These are phyloP conservation scores for Diglossa brunneiventris DNA, from an alignment of 2,113 vertebrate genomes.

Conservation along the genomic window DNA sequence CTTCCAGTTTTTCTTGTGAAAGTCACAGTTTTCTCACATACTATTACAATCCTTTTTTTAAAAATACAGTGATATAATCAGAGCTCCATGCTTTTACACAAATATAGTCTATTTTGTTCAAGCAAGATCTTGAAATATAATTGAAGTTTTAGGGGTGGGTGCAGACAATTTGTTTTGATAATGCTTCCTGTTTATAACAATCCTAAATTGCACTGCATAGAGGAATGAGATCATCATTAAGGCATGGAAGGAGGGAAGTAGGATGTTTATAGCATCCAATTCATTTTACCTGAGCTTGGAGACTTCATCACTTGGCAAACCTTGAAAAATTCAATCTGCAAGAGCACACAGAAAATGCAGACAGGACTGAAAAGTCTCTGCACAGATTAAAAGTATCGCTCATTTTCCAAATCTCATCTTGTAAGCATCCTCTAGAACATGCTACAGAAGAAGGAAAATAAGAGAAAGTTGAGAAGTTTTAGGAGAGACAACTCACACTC, in stretches of 20 bases:
- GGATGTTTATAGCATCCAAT: neutral
- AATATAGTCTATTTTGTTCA: neutral
- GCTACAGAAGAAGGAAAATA: neutral
- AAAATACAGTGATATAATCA: neutral
- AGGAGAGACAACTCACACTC: neutral
- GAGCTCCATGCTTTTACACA: neutral
- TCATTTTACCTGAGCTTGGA: neutral
- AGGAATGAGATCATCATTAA: constrained; percentile 10
- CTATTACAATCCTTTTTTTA: neutral
- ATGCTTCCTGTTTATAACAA: constrained; percentile 56
- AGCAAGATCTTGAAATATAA: constrained; percentile 14
- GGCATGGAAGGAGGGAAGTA: neutral
- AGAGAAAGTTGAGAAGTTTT: neutral
- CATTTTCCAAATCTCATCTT: neutral
- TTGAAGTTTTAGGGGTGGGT: neutral
- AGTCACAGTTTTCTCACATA: neutral
- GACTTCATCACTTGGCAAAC: neutral
- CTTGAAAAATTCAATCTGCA: neutral
- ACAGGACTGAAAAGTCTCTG: neutral
- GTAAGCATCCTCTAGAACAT: neutral
- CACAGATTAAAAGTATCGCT: neutral
- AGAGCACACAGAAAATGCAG: neutral
- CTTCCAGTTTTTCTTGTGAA: constrained; percentile 1
- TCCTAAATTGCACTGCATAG: neutral
- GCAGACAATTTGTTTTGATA: constrained; percentile 30